phyloP scores from a whole-genome alignment of 2,113 vertebrate species.

The Reinhardtius hippoglossoides region DNA sequence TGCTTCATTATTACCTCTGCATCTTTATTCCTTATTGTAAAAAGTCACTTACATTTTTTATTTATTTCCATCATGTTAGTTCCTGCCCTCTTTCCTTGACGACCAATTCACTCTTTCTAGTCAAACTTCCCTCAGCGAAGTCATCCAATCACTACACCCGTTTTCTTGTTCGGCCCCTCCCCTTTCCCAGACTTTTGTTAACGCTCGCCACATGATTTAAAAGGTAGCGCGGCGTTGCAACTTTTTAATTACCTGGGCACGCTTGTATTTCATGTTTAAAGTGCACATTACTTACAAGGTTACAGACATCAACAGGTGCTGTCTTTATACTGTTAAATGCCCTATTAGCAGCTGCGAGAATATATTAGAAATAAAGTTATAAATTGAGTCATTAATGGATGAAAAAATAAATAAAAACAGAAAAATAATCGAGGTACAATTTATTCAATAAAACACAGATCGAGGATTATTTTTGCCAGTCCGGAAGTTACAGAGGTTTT shows the following conservation, averaged over 20 bases:
- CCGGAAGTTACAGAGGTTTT: neutral
- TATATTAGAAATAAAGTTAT: neutral
- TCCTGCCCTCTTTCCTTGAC: neutral
- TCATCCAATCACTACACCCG: conserved; percentile 19
- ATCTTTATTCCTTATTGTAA: conserved; percentile 30
- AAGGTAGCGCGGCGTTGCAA: conserved; percentile 3
- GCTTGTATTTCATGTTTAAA: conserved; percentile 3
- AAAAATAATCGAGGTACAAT: neutral
- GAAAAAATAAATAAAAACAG: no score
- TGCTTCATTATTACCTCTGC: conserved; percentile 10
- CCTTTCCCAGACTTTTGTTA: conserved; percentile 14
- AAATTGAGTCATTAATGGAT: neutral
- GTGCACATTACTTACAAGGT: neutral
- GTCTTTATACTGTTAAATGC: neutral
- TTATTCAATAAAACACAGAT: conserved; percentile 10
- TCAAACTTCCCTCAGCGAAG: conserved; percentile 1
- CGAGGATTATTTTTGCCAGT: neutral
- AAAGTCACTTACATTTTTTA: neutral
- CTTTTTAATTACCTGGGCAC: neutral
- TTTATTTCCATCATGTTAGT: conserved; percentile 9
- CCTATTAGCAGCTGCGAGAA: neutral
- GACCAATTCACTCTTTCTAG: conserved; percentile 20
- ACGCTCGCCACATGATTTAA: conserved; percentile 29
- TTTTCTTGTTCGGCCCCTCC: conserved; percentile 5
- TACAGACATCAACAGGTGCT: neutral